phyloP scores from a whole-genome alignment of 2,888 invertebrate genomes.

The Diarsia rubi region DNA sequence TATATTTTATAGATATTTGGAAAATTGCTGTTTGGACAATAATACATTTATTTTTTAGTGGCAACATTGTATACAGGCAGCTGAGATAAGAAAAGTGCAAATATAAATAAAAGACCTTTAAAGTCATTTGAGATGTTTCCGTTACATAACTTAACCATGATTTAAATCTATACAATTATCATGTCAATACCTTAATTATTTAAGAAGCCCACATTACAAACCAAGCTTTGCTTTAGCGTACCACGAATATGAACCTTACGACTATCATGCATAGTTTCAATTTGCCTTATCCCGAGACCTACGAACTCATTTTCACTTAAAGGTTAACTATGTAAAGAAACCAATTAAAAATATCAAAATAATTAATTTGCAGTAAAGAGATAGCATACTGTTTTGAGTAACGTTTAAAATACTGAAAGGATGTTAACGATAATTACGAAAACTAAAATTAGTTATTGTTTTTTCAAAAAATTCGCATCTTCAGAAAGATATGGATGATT shows the following conservation, averaged over 20 bases:
- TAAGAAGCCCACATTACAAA: slow-evolving; percentile 67
- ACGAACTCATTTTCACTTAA: slow-evolving; percentile 37
- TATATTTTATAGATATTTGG: slow-evolving; percentile 8
- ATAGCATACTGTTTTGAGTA: slow-evolving; percentile 36
- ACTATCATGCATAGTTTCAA: slow-evolving; percentile 59
- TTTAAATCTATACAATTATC: slow-evolving; percentile 41
- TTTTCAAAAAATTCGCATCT: not conserved
- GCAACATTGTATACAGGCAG: slow-evolving; percentile 34
- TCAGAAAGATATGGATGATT: no score
- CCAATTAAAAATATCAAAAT: slow-evolving; percentile 24
- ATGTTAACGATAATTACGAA: not conserved
- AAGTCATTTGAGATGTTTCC: slow-evolving; percentile 28
- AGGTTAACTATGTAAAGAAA: slow-evolving; percentile 22
- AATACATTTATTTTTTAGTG: slow-evolving; percentile 14
- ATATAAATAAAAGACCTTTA: slow-evolving; percentile 14
- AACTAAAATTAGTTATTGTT: not conserved
- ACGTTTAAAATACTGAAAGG: not conserved
- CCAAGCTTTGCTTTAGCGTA: slow-evolving; percentile 69
- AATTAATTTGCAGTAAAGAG: slow-evolving; percentile 41
- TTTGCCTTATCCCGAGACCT: slow-evolving; percentile 59
- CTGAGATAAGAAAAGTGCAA: slow-evolving; percentile 31
- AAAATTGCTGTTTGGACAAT: not conserved
- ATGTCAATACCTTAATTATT: slow-evolving; percentile 28
- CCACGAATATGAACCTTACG: slow-evolving; percentile 60
- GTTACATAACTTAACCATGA: slow-evolving; percentile 40